These are phyloP conservation scores for Myiagra hebetior DNA, from an alignment of 2,113 vertebrate species.

Conservation along the genomic window DNA sequence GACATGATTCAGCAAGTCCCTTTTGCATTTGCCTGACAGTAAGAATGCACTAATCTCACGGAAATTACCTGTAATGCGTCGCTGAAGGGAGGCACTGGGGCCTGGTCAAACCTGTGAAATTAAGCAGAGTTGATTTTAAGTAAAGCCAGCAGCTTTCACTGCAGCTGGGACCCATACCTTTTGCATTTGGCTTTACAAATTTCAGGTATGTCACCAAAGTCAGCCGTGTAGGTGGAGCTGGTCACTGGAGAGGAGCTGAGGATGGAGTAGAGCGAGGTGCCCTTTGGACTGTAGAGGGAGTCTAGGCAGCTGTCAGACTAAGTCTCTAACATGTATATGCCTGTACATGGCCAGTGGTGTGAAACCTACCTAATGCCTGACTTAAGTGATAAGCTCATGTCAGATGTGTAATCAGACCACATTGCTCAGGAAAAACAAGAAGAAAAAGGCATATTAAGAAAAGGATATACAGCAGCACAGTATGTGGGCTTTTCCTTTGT, in stretches of 20 bases:
- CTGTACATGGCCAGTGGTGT: not conserved
- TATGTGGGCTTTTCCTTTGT: not conserved
- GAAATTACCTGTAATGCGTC: not conserved
- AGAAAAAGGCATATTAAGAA: not conserved
- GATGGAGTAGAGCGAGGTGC: not conserved
- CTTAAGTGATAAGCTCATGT: not conserved
- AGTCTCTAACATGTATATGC: not conserved
- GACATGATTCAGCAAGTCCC: constrained; percentile 1
- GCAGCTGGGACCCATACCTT: not conserved
- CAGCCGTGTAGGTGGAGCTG: not conserved
- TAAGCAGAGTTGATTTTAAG: not conserved
- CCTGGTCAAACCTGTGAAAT: not conserved
- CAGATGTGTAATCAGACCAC: not conserved
- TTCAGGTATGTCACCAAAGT: not conserved
- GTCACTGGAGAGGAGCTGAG: not conserved
- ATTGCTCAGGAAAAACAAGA: not conserved
- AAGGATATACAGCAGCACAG: not conserved
- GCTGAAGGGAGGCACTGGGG: not conserved
- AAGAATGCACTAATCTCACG: not conserved
- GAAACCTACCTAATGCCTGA: not conserved
- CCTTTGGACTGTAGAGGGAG: not conserved
- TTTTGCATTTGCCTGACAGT: not conserved
- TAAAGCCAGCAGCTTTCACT: not conserved
- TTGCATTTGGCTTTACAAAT: not conserved
- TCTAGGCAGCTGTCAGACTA: not conserved